phyloP scores from a whole-genome alignment of 2,797 vertebrate genomes.

The Brotula barbata region DNA sequence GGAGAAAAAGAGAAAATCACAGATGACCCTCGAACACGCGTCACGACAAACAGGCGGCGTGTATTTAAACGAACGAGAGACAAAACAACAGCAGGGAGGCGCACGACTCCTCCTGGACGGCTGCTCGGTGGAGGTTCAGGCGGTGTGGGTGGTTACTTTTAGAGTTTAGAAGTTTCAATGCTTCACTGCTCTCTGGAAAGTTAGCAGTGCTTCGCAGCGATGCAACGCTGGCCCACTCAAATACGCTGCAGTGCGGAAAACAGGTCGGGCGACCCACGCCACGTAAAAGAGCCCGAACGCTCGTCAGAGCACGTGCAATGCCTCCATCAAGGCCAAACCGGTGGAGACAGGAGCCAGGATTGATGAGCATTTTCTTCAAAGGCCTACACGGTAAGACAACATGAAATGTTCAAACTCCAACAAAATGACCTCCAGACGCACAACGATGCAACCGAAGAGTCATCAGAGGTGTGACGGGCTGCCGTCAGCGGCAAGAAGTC shows the following conservation, averaged over 20 bases:
- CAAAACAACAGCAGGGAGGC: conserved; percentile 23
- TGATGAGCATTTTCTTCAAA: conserved; percentile 43
- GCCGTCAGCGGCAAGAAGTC: conserved; percentile 25
- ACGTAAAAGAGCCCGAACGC: too few species aligned
- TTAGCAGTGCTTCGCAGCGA: conserved; percentile 48
- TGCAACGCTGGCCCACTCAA: conserved; percentile 36
- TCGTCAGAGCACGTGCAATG: too few species aligned
- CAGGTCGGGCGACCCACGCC: conserved; percentile 35
- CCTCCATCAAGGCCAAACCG: too few species aligned
- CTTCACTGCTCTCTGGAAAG: conserved; percentile 34
- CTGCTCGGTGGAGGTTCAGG: conserved; percentile 11
- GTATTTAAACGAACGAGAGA: conserved; percentile 45
- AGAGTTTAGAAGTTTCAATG: conserved; percentile 28
- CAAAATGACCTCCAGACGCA: conserved; percentile 42
- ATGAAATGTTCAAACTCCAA: conserved; percentile 42
- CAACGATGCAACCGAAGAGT: conserved; percentile 46
- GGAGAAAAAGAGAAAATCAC: conserved; percentile 55
- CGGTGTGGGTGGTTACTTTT: conserved; percentile 32
- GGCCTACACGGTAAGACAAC: conserved; percentile 7
- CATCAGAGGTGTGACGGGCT: conserved; percentile 35
- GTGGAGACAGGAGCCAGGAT: too few species aligned
- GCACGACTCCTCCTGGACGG: conserved; percentile 5
- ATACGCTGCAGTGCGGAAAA: conserved; percentile 29
- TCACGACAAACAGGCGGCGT: conserved; percentile 46
- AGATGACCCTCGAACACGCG: conserved; percentile 54